A percentile compares a stretch with the other conserved stretches of the same genome.
phyloP scores from a whole-genome alignment of 2,797 vertebrate species.

The Paratrypauchen microcephalus region DNA sequence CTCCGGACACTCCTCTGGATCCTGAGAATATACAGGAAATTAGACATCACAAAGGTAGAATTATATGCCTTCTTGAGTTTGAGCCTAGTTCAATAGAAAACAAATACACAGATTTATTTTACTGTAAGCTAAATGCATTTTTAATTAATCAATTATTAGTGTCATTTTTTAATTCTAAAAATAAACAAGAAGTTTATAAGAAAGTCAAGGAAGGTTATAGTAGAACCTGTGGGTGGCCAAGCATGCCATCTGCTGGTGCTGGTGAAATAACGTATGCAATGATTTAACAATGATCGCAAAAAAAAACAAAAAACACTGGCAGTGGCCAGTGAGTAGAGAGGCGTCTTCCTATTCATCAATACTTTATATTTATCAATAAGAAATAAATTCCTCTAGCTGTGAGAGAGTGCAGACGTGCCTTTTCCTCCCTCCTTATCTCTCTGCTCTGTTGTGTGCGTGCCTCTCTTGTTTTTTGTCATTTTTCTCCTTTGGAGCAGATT shows the following conservation, averaged over 20 bases:
- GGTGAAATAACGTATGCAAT: too few species aligned
- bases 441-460: too few species aligned
- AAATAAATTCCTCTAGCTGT: too few species aligned
- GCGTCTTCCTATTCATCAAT: too few species aligned
- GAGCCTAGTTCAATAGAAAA: not conserved
- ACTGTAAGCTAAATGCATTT: not conserved
- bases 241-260: not conserved
- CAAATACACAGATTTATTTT: not conserved
- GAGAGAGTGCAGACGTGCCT: too few species aligned
- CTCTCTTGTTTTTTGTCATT: too few species aligned
- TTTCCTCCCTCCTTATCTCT: too few species aligned
- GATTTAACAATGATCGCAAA: too few species aligned
- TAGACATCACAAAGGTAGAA: not conserved
- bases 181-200: not conserved
- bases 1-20: conserved; percentile 45
- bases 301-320: too few species aligned
- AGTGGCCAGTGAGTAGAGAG: too few species aligned
- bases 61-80: not conserved
- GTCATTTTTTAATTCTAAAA: not conserved
- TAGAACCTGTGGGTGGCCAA: not conserved
- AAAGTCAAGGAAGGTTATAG: not conserved
- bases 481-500: too few species aligned
- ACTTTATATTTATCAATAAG: too few species aligned
- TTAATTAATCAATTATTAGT: not conserved
- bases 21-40: conserved; percentile 18